Evolutionary conservation across 2,797 vertebrate species (phyloP), one percentile per base, ranked within the genome.

Genomic region (Orestias chungarensis): DNA sequence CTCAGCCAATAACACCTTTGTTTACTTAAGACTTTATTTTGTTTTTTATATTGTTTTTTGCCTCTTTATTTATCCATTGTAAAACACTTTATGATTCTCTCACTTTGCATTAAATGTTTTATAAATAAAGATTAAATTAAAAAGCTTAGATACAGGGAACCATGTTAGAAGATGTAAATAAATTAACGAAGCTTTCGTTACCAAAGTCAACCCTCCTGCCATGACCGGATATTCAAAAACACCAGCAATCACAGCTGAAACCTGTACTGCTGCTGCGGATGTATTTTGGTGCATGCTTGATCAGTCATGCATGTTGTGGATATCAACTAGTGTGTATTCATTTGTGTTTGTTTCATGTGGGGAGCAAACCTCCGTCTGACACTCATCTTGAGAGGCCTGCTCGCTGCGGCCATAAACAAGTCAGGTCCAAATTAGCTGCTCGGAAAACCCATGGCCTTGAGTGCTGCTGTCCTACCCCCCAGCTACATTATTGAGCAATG

Each of bases 401-500:
- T 78, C 54, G 76, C 85, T 81, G 44, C 77, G 78, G 82, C 78
- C 86, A 79, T 83, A 91, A 91, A 92, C 86, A 87, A 90, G 88
- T 74, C 68, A 73, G 80, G 82, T 85, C 86, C 90, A 94, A 93
- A 93, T 93, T 91, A 94, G 92, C 83, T 67, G 78, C 90, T 88
- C 83, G 84, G 89, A 94, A 91, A 93, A 88, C 88, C 86, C 73
- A 76, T 91, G 93, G 93, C 94, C 93, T 94, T 94, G 93, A 90
- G 89, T 88, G 86, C 74, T 82, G 84, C 71, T 82, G 90, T 92
- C 91, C 91, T 93, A 90, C 93, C 93, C 92, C 83, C 91, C 78
- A 93, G 92, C 93, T 93, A 93, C 89, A 93, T 91, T 93, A 94
- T 93, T 94, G 93, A 94, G 91, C 92, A 89, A 93, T 94, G 93